Evolutionary conservation across 2,113 vertebrate species (phyloP), one percentile per base, ranked within the genome.

Genomic region (Stigmatopora argus): DNA sequence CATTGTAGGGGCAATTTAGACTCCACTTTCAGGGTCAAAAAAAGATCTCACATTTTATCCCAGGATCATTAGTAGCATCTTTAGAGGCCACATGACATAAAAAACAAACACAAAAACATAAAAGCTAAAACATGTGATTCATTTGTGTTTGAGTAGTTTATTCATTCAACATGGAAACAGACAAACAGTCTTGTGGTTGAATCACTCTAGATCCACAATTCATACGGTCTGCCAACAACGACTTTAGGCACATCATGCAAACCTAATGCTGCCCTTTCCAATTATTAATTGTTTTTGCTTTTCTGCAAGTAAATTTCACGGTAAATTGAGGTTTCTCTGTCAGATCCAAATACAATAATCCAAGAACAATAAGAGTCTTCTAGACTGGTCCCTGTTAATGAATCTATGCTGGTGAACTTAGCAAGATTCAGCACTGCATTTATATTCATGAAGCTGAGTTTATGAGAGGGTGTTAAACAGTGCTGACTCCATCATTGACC

Each of bases 361-460:
- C 21, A 67, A 71, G n/a, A 45, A 52, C 51, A 1, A 15, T 67
- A 63, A 23, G 69, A 77, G 53, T 21, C 71, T 77, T 64, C 66
- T 67, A 70, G 75, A 67, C 74, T 13, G 52, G 76, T 73, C 55
- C 70, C 72, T 79, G 75, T 71, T 85, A 78, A 84, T 85, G 71
- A 77, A 76, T 83, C 71, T 61, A 62, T 13, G 49, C 64, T 71
- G 18, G 45, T 64, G 12, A 56, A 74, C 65, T 58, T 73, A 52
- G 66, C 51, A 72, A 75, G 70, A 65, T 67, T 70, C 74, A 76
- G 48, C n/a, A 56, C 65, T 77, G 44, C 70, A 72, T 73, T 62
- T 65, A 48, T 69, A 81, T 82, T 85, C 79, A 71, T 67, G 13
- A 61, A 44, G 47, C 31, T 58, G 34, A 66, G 71, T 73, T 80